Percentiles rank a stretch among this genome's conserved stretches.
Conservation (phyloP, 1,140 invertebrate genomes). For the Drosophila bocqueti region DNA sequence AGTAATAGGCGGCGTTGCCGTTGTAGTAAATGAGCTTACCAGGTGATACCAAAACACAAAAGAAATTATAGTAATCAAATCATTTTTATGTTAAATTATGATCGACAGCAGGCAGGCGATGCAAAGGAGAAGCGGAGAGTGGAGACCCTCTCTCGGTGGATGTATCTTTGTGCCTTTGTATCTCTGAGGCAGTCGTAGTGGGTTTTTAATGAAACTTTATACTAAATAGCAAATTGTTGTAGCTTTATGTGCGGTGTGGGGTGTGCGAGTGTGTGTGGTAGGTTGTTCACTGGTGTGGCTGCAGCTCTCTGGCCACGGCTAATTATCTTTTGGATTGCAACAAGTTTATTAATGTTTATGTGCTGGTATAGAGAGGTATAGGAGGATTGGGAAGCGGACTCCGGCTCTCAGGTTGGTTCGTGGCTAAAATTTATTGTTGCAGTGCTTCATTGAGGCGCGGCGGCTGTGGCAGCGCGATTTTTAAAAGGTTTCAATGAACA, state of each 20-base stretch:
- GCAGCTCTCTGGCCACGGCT: constrained; percentile 68
- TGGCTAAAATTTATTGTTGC: constrained; percentile 79
- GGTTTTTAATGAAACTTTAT: constrained; percentile 82
- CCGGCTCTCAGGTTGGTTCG: constrained; percentile 32
- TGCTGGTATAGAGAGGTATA: constrained; percentile 29
- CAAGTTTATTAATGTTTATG: constrained; percentile 84
- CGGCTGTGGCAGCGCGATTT: constrained; percentile 65
- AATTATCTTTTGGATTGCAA: constrained; percentile 84
- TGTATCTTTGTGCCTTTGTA: constrained; percentile 19
- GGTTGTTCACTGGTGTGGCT: constrained; percentile 41
- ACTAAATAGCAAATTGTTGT: constrained; percentile 83
- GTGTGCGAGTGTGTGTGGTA: constrained; percentile 29
- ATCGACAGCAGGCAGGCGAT: constrained; percentile 80
- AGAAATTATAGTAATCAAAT: constrained; percentile 84
- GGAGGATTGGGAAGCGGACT: neutral
- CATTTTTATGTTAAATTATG: constrained; percentile 84
- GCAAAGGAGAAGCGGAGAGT: neutral
- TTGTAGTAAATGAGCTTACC: constrained; percentile 84
- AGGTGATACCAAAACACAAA: constrained; percentile 84
- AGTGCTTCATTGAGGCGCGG: constrained; percentile 76
- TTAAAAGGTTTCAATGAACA: constrained; percentile 84
- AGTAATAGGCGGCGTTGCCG: constrained; percentile 82
- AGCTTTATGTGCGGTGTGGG: constrained; percentile 23
- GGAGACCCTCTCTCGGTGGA: constrained; percentile 10
- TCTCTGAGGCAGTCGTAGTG: constrained; percentile 51